These are phyloP conservation scores for Drosophila emarginata DNA, from an alignment of 2,888 invertebrate genomes.

Conservation along the genomic window DNA sequence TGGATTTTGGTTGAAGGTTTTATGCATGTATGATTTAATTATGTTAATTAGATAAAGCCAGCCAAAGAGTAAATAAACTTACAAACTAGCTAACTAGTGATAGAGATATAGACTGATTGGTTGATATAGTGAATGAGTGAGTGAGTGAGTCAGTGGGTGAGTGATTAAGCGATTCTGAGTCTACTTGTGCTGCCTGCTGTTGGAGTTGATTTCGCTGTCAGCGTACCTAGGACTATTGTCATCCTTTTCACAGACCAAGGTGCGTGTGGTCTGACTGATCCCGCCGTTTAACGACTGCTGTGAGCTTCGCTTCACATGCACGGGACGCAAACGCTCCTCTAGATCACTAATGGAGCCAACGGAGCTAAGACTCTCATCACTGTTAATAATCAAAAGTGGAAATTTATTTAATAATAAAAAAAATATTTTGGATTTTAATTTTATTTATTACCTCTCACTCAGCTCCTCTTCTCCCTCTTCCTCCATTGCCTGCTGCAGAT, in stretches of 20 bases:
- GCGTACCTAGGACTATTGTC: slow-evolving; percentile 82
- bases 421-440: not conserved
- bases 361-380: slow-evolving; percentile 76
- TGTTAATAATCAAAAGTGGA: slow-evolving; percentile 26
- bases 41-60: slow-evolving; percentile 74
- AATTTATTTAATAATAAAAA: not conserved
- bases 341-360: slow-evolving; percentile 81
- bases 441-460: slow-evolving; percentile 79
- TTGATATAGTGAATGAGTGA: slow-evolving; percentile 12
- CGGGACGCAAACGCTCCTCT: slow-evolving; percentile 80
- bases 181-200: slow-evolving; percentile 74
- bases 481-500: slow-evolving; percentile 95
- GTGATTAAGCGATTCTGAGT: slow-evolving; percentile 47
- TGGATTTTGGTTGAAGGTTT: slow-evolving; percentile 61
- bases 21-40: slow-evolving; percentile 71
- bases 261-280: slow-evolving; percentile 72
- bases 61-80: slow-evolving; percentile 71
- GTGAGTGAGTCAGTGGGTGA: slow-evolving; percentile 30
- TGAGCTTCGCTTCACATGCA: slow-evolving; percentile 78
- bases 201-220: slow-evolving; percentile 74
- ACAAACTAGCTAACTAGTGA: slow-evolving; percentile 56
- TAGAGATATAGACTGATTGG: slow-evolving; percentile 16
- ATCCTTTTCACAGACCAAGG: slow-evolving; percentile 80
- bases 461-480: slow-evolving; percentile 88
- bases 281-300: slow-evolving; percentile 63